Evolutionary conservation across 2,888 invertebrate species (phyloP), one percentile per base, ranked within the genome.

Genomic region (Pogonocherus hispidulus): DNA sequence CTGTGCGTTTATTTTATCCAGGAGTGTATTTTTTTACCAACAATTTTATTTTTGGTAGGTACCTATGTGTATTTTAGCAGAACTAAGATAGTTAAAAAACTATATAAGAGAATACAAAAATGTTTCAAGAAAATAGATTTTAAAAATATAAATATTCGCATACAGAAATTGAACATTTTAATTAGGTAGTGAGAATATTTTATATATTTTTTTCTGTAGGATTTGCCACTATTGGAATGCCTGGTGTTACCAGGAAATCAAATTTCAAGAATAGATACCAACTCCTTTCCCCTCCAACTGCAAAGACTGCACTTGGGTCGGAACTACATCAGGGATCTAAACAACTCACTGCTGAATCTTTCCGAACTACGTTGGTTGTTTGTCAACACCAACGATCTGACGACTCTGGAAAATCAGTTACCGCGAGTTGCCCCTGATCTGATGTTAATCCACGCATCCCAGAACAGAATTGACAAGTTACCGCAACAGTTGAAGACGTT

Each of bases 311-410:
- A 94, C 82, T 86, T 95, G 63, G 94, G 93, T 0, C 88, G 92
- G 9, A 95, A 95, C 84, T 89, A 91, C 78, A 87, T 95, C 49
- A 89, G 87, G 66, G 88, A 89, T 57, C 84, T 95, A 62, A 95
- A 95, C 81, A 92, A 92, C n/a, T 93, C 94, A 0, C 84, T 95
- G n/a, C 88, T 91, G 70, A 91, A 93, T 66, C 85, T 95, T 55
- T 89, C 90, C 69, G 89, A 92, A 69, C 85, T 95, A 69, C 91
- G 92, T 79, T 93, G 94, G 90, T 87, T 95, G 54, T 92, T 94
- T 76, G 90, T 95, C 56, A 94, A 94, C 81, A 88, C 90, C 63
- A 95, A 95, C 84, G 89, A 92, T 76, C 86, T 95, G 66, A 90
- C 90, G 67, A 88, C 91, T 23, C 87, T 95, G 76, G 94, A 95